Percentiles rank a stretch among this genome's conserved stretches.
Conservation (phyloP, 2,797 vertebrate species). For the Diceros bicornis region DNA sequence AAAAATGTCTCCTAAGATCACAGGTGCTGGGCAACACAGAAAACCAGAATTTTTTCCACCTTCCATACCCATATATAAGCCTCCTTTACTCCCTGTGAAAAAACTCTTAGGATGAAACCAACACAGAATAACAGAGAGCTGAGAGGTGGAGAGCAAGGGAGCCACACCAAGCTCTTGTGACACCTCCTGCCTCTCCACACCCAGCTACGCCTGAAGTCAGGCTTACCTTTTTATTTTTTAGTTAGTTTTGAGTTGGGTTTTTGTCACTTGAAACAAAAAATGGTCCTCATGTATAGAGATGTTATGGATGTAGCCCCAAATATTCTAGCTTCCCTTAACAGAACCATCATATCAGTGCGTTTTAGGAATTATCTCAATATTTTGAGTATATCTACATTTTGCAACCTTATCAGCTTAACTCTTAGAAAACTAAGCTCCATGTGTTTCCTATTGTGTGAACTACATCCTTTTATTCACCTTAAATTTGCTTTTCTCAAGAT, state of each 20-base stretch:
- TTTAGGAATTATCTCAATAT: neutral
- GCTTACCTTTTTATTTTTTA: neutral
- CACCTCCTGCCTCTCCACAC: too few species aligned
- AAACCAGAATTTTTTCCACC: neutral
- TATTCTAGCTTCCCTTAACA: neutral
- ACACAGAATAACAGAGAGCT: too few species aligned
- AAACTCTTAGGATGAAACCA: neutral
- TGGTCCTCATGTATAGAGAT: neutral
- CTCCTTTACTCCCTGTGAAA: neutral
- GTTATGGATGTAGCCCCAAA: neutral
- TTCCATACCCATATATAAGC: neutral
- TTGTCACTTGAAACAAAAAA: slow-evolving; percentile 15
- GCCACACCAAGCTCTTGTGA: neutral
- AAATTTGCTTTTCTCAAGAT: slow-evolving; percentile 21
- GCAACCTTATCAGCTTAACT: neutral
- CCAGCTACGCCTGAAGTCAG: neutral
- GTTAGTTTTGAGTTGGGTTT: neutral
- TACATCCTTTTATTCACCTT: neutral
- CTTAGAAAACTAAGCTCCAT: neutral
- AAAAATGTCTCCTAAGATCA: neutral
- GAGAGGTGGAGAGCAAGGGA: neutral
- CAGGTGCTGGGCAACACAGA: neutral
- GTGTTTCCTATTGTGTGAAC: neutral
- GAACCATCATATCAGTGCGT: neutral
- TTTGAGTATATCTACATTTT: neutral